Percentiles rank a stretch among this genome's conserved stretches.
These are phyloP conservation scores for Empidonax traillii DNA, from an alignment of 2,113 vertebrate genomes.

Conservation along the genomic window DNA sequence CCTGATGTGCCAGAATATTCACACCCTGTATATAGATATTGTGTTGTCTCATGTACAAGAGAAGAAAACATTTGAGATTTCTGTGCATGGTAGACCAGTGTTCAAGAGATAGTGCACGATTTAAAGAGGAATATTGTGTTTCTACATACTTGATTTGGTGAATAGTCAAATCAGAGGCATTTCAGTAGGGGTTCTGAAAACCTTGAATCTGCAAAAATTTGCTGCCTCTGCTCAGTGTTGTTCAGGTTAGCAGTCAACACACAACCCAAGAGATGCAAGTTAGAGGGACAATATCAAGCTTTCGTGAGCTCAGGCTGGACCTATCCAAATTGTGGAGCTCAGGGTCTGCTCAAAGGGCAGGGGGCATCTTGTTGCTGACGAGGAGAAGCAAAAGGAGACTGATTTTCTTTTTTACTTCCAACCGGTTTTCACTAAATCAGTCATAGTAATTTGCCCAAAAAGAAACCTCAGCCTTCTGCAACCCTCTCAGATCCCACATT, in stretches of 20 bases:
- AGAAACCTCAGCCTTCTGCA: neutral
- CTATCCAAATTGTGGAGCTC: neutral
- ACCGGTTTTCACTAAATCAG: neutral
- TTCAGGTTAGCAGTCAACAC: neutral
- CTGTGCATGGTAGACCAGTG: neutral
- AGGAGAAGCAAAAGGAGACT: neutral
- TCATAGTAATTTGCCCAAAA: neutral
- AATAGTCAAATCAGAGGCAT: neutral
- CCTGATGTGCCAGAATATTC: neutral
- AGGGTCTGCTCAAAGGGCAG: neutral
- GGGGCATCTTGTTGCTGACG: neutral
- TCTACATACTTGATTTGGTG: neutral
- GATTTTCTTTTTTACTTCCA: neutral
- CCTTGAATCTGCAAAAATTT: neutral
- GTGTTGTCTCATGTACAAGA: neutral
- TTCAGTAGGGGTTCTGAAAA: neutral
- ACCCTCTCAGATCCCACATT: accelerated
- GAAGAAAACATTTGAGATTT: neutral
- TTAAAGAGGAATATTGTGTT: neutral
- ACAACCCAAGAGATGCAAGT: accelerated
- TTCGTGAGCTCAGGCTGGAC: neutral
- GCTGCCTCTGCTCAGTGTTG: neutral
- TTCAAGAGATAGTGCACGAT: neutral
- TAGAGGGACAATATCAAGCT: neutral
- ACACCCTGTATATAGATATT: accelerated